Conservation (phyloP, 2,113 vertebrate species). For the Coptodon rendalli region DNA sequence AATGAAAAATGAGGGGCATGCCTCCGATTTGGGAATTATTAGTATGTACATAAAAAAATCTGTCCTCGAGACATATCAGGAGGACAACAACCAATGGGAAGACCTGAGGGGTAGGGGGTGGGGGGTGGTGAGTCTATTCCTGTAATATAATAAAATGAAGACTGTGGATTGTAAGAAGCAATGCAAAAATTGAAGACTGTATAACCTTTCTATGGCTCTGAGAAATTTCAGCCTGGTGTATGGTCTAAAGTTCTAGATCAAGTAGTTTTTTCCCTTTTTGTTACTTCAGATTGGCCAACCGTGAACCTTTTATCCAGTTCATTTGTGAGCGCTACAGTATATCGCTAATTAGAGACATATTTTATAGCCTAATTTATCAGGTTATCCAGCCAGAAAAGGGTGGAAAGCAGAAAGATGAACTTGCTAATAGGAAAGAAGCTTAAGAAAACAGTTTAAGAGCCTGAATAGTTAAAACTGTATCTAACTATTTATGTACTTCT, state of each 20-base stretch:
- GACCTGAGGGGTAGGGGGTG: not conserved
- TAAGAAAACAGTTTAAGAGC: not conserved
- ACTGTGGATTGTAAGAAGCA: not conserved
- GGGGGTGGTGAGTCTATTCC: not conserved
- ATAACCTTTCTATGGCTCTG: not conserved
- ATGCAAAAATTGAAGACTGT: not conserved
- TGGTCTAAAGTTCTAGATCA: not conserved
- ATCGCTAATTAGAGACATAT: not conserved
- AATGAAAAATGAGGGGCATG: not conserved
- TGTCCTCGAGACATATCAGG: not conserved
- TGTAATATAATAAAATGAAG: not conserved
- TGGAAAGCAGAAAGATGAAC: not conserved
- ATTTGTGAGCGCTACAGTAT: not conserved
- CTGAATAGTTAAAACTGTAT: not conserved
- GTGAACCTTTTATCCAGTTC: not conserved
- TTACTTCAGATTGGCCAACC: not conserved
- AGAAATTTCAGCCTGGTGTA: not conserved
- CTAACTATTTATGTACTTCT: not conserved
- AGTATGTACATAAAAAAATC: not conserved
- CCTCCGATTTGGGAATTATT: not conserved
- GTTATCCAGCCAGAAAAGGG: not conserved
- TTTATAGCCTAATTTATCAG: not conserved
- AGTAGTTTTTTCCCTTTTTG: not conserved
- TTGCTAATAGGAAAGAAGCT: not conserved
- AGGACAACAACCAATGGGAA: not conserved